Base-by-base conservation (phyloP, 2,888 invertebrate species). In the Hoplodrina ambigua region DNA sequence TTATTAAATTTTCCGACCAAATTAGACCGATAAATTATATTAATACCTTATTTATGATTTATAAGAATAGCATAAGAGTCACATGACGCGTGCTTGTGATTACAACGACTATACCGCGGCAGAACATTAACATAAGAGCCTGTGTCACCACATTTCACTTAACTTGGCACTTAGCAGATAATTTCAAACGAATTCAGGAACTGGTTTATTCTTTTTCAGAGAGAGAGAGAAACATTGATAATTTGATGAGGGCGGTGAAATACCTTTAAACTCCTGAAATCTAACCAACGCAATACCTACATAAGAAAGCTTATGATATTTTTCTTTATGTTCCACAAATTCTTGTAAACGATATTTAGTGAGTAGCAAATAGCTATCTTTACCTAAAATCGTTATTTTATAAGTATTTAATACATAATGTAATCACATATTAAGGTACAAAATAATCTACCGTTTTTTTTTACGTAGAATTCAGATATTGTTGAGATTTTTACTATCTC, bases 251-350 rank as follows among this genome's bases (percentile, higher is more conserved):
- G 8, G 37, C 8, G 37, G 8, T 37, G 37, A 37, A 46, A 46
- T 2, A 13, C 15, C 46, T 54, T 37, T 54, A 33, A 4, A 11
- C 30, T 70, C 11, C 11, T 37, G 72, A 61, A 30, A 25, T 49
- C 8, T 46, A 4, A 55, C 8, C 13, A 67, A 49, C 1, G 11
- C 65, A 33, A 33, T 53, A 20, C 13, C 0, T 44, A 44, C 4
- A 1, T 49, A 17, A 1, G 13, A n/a, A n/a, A 41, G 37, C 8
- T 37, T 37, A 37, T 37, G 37, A 37, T 37, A 37, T 8, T 61
- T 53, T 25, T 6, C 6, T 41, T 52, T 46, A 15, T 11, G 20
- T 33, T 25, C 17, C 8, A 68, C 0, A 44, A 67, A 44, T n/a
- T 1, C 13, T 56, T n/a, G n/a, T n/a, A n/a, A n/a, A n/a, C n/a